Evolutionary conservation across 2,888 invertebrate genomes (phyloP), one percentile per base, ranked within the genome.

Genomic region (Cylindroiulus punctatus): DNA sequence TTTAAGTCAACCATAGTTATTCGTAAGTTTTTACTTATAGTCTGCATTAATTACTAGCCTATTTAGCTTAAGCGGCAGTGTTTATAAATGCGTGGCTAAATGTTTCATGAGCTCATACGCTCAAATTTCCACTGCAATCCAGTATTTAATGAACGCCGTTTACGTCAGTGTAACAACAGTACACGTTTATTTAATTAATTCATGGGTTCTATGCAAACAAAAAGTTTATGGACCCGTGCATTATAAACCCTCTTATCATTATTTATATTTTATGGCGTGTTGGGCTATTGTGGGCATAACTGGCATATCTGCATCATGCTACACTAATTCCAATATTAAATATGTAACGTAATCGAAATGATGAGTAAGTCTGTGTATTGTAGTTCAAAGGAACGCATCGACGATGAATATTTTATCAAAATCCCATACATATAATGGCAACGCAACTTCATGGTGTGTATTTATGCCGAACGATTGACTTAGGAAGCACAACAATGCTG

Each of bases 251-350:
- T 76, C 76, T 76, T 76, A 76, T 76, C 76, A 76, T 76, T 76
- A 76, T 76, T 76, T 76, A 76, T 76, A 76, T 76, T 76, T 76
- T 76, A 76, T 76, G 76, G 76, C 76, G 76, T 76, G 76, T 76
- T 76, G 76, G 26, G 76, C 76, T 76, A 76, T 76, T 76, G 76
- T 26, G 12, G 30, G 30, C 76, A 76, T 76, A 76, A 76, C 76
- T 30, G 30, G 76, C 76, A 76, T 76, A 76, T 76, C 76, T 76
- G 12, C 30, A 30, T 76, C 76, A 76, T 76, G 76, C 76, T 76
- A 76, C 30, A 76, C 76, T 76, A 76, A 76, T 76, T 76, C 30
- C 76, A 30, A 76, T 26, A 76, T 76, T 26, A 76, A 76, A 76
- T 76, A 76, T 76, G 76, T 26, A 76, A 30, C 76, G 30, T 76